Base-by-base conservation (phyloP, 2,888 invertebrate genomes). In the Eristalis pertinax region DNA sequence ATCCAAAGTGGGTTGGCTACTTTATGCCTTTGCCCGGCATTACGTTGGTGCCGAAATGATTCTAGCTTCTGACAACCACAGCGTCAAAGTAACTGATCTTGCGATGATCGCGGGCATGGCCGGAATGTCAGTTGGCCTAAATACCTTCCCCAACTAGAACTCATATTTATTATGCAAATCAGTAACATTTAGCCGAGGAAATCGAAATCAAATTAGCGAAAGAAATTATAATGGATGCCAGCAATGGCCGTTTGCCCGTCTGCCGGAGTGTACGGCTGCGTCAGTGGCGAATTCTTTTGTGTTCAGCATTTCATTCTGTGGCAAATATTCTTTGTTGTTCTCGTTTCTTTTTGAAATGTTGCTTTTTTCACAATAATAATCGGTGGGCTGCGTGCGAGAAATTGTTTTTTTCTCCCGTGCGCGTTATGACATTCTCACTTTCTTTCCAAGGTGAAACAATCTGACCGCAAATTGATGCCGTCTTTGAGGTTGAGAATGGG, bases 391-490 rank as follows among this genome's bases (percentile, higher is more conserved):
- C 26, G 19, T 22, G 38, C 38, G 74, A 67, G 72, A 74, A 72
- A 83, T 63, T n/a, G n/a, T 43, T 43, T 19, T 50, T 77, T 69
- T 82, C 63, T 41, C 67, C 70, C 26, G 24, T 65, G 50, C 65
- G 56, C 65, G n/a, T 72, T 73, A 43, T 62, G 68, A 29, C 65
- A 75, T 87, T 87, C 75, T 84, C 84, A 87, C 87, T 87, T 87
- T 87, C 87, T 77, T 87, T 22, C 76, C 87, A 87, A 87, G 87
- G 87, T 87, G 75, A 87, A 76, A 72, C 43, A 68, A 56, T 68
- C 41, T 73, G 74, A 60, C 74, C 79, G 75, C 72, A 73, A 73
- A 84, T 68, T 74, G 41, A 62, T 58, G 50, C 50, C 35, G 69
- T 26, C 50, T 50, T 50, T 50, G 22, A 32, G 32, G 22, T 24